These are phyloP conservation scores for Charanyca ferruginea DNA, from an alignment of 2,888 invertebrate genomes.

Conservation along the genomic window DNA sequence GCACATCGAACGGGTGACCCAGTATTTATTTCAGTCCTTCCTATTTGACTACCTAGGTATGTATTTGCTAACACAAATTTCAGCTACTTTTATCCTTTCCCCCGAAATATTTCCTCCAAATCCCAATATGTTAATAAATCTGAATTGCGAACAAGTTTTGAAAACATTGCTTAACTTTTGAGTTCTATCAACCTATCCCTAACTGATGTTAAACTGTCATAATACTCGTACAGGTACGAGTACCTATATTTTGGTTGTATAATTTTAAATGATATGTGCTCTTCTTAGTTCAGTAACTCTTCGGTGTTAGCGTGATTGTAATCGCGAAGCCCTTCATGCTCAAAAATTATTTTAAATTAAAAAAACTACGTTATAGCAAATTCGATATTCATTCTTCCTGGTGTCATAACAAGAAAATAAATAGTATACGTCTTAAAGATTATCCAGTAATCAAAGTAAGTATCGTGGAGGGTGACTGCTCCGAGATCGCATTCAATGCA, in stretches of 20 bases:
- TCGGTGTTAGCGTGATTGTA: not conserved
- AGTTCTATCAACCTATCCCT: slow-evolving; percentile 22
- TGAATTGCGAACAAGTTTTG: slow-evolving; percentile 21
- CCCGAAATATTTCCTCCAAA: not conserved
- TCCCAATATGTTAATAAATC: slow-evolving; percentile 6
- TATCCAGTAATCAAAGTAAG: not conserved
- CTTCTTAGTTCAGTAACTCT: not conserved
- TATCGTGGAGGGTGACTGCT: too few relatives aligned
- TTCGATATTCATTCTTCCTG: too few relatives aligned
- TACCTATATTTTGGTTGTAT: slow-evolving; percentile 2
- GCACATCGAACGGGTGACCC: not conserved
- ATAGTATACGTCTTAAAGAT: too few relatives aligned
- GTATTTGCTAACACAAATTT: not conserved
- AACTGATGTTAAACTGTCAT: slow-evolving; percentile 21
- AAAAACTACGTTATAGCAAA: too few relatives aligned
- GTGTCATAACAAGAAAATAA: too few relatives aligned
- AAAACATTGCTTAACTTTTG: slow-evolving; percentile 36
- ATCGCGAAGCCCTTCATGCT: not conserved
- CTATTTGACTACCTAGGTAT: not conserved
- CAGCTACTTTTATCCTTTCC: not conserved
- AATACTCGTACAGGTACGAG: slow-evolving; percentile 6
- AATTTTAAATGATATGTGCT: not conserved
- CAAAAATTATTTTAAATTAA: not conserved
- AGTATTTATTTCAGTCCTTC: not conserved
- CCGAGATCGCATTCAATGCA: too few relatives aligned